Base-by-base conservation (phyloP, 1,140 invertebrate species). In the Mactra quadrangularis region DNA sequence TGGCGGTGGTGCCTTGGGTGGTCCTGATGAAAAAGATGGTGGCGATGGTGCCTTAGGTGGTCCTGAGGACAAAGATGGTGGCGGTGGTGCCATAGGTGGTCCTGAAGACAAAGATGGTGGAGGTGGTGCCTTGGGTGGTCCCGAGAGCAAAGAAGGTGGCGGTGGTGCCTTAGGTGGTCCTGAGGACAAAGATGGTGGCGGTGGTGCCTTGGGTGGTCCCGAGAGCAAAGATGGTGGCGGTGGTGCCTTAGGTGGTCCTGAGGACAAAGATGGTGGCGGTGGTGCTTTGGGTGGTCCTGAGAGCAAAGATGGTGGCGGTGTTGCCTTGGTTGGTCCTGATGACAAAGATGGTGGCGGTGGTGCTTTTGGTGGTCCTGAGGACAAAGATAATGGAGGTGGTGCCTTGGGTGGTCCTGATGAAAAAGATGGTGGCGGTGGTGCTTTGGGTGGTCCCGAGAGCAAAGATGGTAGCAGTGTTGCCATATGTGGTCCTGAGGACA, bases 381-480 rank as follows among this genome's bases (percentile, higher is more conserved):
- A 9, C 7, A n/a, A 9, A 22, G n/a, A n/a, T n/a, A 6, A n/a
- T n/a, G 6, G 27, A 4, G n/a, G 27, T n/a, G 53, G 19, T 57
- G 53, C 4, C 4, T 4, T 22, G 4, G 53, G 6, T 35, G 35
- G 38, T 17, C 17, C 6, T 41, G 38, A 41, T 15, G 38, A n/a
- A n/a, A n/a, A n/a, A n/a, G n/a, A n/a, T n/a, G n/a, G n/a, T n/a
- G 64, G 35, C 4, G 64, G 35, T 27, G 62, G 35, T 68, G 64
- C 3, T 45, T 13, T 15, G 27, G 27, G n/a, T 4, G 27, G 7
- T n/a, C 4, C 4, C n/a, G 27, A 4, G 53, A 57, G n/a, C 7
- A n/a, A 9, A 22, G n/a, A n/a, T n/a, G 6, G 27, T n/a, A 6
- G 27, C 27, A 29, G 27, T n/a, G 53, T 7, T 57, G 53, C 4